These are phyloP conservation scores for Exephanes ischioxanthus DNA, from an alignment of 2,888 invertebrate genomes.

Conservation along the genomic window DNA sequence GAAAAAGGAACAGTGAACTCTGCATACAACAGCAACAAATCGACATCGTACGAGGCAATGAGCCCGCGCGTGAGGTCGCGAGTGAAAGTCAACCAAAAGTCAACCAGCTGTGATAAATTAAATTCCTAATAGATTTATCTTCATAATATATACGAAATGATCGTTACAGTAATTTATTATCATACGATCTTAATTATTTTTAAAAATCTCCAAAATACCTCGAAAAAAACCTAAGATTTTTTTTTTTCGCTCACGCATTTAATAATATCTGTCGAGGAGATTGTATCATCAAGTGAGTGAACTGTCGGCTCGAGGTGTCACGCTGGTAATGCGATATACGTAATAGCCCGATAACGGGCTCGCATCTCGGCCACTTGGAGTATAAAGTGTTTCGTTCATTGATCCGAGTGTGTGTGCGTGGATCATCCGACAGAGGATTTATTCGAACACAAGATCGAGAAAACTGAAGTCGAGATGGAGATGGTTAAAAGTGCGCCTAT, in stretches of 20 bases:
- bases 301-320: slow-evolving; percentile 18
- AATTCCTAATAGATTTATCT: slow-evolving; percentile 65
- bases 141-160: slow-evolving; percentile 37
- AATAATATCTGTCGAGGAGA: slow-evolving; percentile 39
- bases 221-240: slow-evolving; percentile 39
- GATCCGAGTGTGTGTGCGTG: slow-evolving; percentile 20
- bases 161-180: neutral
- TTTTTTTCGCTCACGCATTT: neutral
- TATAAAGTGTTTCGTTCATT: slow-evolving; percentile 54
- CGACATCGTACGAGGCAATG: slow-evolving; percentile 37
- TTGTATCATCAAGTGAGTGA: slow-evolving; percentile 49
- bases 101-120: slow-evolving; percentile 80
- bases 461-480: slow-evolving; percentile 76
- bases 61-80: slow-evolving; percentile 23
- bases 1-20: slow-evolving; percentile 1
- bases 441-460: slow-evolving; percentile 2
- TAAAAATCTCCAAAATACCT: slow-evolving; percentile 19
- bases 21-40: slow-evolving; percentile 41
- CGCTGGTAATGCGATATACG: slow-evolving; percentile 51
- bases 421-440: slow-evolving; percentile 6
- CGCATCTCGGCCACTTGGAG: slow-evolving; percentile 36
- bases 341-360: slow-evolving; percentile 59
- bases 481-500: slow-evolving; percentile 81
- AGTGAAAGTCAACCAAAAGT: slow-evolving; percentile 79
- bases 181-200: neutral